Evolutionary conservation across 2,797 vertebrate genomes (phyloP).

Genomic region (Lepus townsendii): DNA sequence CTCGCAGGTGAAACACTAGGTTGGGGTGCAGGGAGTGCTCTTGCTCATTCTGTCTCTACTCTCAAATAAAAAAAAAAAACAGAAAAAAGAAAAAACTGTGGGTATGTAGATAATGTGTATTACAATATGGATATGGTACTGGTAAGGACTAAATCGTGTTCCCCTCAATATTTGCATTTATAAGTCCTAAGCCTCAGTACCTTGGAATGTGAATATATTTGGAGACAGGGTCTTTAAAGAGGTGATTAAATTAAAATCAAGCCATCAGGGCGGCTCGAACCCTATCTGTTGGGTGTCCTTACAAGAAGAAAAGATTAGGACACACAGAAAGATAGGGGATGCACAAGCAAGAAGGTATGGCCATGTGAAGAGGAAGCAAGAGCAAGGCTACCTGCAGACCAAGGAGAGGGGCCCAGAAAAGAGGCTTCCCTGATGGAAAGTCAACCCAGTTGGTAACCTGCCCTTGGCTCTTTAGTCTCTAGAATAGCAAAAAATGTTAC

Average conservation of each 20-base stretch:
- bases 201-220: neutral
- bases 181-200: neutral
- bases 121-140: neutral
- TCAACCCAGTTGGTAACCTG: neutral
- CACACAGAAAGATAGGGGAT: neutral
- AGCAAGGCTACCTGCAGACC: accelerated
- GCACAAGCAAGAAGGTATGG: neutral
- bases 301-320: neutral
- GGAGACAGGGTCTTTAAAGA: neutral
- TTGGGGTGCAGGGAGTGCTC: no score
- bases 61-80: no score
- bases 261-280: neutral
- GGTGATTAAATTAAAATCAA: neutral
- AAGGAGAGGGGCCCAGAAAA: neutral
- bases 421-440: neutral
- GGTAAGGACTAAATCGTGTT: neutral
- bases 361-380: neutral
- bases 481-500: neutral
- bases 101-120: neutral
- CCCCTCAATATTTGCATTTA: neutral
- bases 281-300: neutral
- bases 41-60: no score
- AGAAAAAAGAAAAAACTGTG: no score
- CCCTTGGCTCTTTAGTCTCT: neutral
- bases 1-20: no score